phyloP scores from a whole-genome alignment of 2,888 invertebrate species.

The Temnothorax ravouxi region DNA sequence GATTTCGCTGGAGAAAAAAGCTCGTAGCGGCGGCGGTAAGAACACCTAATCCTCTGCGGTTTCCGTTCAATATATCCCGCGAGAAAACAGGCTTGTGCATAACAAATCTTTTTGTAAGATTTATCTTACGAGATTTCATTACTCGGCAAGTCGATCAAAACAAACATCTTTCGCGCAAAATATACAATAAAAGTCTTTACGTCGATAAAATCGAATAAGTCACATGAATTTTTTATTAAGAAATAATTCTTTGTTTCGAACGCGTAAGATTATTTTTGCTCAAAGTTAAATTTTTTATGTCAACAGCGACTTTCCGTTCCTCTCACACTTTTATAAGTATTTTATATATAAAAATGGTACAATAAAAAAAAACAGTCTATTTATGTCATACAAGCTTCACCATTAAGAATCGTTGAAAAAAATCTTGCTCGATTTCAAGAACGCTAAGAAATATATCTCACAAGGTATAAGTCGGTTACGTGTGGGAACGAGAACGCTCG shows the following conservation, averaged over 20 bases:
- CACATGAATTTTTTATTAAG: background rate
- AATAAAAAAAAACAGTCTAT: background rate
- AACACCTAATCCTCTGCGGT: background rate
- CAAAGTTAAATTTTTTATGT: background rate
- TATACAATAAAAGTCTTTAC: background rate
- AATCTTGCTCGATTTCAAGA: conserved; percentile 8
- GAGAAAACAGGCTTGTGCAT: conserved; percentile 17
- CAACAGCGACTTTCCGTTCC: background rate
- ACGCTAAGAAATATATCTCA: background rate
- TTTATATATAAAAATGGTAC: background rate
- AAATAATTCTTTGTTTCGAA: background rate
- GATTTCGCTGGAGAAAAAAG: conserved; percentile 21
- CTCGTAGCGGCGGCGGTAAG: background rate
- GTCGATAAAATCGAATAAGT: background rate
- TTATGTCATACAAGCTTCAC: background rate
- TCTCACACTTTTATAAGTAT: background rate
- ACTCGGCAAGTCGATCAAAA: background rate
- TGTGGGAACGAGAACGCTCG: conserved; percentile 15
- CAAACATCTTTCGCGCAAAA: background rate
- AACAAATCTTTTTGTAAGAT: conserved; percentile 6
- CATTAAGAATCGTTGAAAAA: conserved; percentile 1
- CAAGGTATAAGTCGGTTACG: conserved; percentile 22
- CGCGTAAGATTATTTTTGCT: background rate
- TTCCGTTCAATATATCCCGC: conserved; percentile 18
- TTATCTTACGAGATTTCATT: background rate